These are phyloP conservation scores for Camponotus fellah DNA, from an alignment of 2,888 invertebrate species.

Conservation along the genomic window DNA sequence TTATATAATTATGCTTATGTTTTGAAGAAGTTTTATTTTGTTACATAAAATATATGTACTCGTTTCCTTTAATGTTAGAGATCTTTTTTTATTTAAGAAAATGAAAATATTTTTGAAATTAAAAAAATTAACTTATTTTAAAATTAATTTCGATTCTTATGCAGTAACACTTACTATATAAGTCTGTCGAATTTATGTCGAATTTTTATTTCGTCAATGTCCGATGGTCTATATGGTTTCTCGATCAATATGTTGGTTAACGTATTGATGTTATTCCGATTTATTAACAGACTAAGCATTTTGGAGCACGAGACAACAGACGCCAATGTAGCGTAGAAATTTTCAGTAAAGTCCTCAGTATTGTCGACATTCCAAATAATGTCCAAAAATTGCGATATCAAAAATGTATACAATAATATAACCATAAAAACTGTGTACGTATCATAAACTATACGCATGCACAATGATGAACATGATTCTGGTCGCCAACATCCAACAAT, in stretches of 20 bases:
- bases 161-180: slow-evolving; percentile 34
- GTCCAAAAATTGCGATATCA: slow-evolving; percentile 53
- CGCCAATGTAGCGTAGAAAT: slow-evolving; percentile 42
- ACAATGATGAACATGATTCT: slow-evolving; percentile 7
- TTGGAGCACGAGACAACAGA: slow-evolving; percentile 54
- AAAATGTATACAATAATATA: slow-evolving; percentile 3
- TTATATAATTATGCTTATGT: background rate
- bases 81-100: background rate
- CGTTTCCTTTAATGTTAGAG: background rate
- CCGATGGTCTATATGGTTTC: background rate
- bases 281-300: slow-evolving; percentile 23
- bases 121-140: background rate
- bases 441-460: slow-evolving; percentile 27
- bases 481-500: slow-evolving; percentile 54
- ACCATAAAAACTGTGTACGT: slow-evolving; percentile 44
- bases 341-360: slow-evolving; percentile 61
- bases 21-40: background rate
- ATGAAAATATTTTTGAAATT: background rate
- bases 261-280: slow-evolving; percentile 7
- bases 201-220: slow-evolving; percentile 33
- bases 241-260: slow-evolving; percentile 29
- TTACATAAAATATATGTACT: background rate
- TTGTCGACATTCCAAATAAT: slow-evolving; percentile 58
- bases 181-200: slow-evolving; percentile 33
- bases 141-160: background rate